These are phyloP conservation scores for Epinephelus cyanopodus DNA, from an alignment of 2,113 vertebrate genomes.

Conservation along the genomic window DNA sequence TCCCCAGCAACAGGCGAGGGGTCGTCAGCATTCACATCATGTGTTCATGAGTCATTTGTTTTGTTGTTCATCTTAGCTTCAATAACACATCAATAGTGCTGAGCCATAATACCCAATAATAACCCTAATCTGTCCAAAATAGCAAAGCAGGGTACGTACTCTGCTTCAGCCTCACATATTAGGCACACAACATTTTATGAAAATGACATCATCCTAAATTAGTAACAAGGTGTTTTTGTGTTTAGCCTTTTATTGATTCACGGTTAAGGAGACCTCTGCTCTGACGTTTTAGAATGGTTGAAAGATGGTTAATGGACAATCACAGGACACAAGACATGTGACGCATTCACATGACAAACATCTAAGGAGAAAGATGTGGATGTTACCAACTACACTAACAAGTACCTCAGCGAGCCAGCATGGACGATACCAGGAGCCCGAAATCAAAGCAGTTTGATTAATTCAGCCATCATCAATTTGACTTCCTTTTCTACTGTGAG, in stretches of 20 bases:
- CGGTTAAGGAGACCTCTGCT: not conserved
- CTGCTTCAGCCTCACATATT: conserved; percentile 4
- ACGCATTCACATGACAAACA: not conserved
- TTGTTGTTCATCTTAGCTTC: conserved; percentile 55
- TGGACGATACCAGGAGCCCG: too few species aligned
- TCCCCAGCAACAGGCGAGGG: conserved; percentile 36
- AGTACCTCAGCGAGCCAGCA: too few species aligned
- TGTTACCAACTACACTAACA: not conserved
- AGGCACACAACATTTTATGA: not conserved
- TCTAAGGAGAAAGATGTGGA: not conserved
- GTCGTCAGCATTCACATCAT: conserved; percentile 50
- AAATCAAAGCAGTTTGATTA: too few species aligned
- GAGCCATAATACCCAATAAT: conserved; percentile 48
- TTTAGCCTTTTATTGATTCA: not conserved
- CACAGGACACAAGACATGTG: too few species aligned
- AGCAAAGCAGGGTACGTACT: not conserved
- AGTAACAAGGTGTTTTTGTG: not conserved
- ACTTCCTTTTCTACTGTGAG: too few species aligned
- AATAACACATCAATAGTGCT: conserved; percentile 68
- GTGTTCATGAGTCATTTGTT: conserved; percentile 71
- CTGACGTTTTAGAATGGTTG: too few species aligned
- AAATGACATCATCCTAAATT: not conserved
- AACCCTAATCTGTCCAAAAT: conserved; percentile 52
- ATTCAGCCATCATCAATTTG: too few species aligned
- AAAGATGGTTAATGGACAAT: not conserved